A percentile compares a stretch with the other conserved stretches of the same genome.
Conservation (phyloP, 1,140 invertebrate species). For the Zaprionus vittiger region DNA sequence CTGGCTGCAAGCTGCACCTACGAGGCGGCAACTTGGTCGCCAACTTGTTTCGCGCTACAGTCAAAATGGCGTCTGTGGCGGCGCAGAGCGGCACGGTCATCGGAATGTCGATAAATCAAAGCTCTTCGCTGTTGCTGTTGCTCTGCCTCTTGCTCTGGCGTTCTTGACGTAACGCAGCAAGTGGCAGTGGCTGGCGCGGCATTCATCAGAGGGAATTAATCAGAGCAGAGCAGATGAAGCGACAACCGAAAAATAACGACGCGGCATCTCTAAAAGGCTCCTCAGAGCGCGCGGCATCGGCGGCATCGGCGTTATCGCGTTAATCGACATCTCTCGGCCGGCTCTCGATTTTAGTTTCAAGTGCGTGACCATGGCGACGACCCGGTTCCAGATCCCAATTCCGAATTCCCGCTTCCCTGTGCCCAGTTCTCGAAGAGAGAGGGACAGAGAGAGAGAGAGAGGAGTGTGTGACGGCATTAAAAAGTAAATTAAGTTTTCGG, state of each 20-base stretch:
- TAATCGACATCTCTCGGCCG: constrained; percentile 57
- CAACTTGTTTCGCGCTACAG: constrained; percentile 14
- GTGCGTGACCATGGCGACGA: constrained; percentile 40
- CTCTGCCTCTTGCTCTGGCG: constrained; percentile 1
- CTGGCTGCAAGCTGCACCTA: constrained; percentile 63
- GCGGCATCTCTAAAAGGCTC: constrained; percentile 70
- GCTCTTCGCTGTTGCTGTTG: constrained; percentile 28
- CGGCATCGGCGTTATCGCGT: constrained; percentile 58
- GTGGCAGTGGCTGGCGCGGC: constrained; percentile 54
- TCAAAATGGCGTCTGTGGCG: constrained; percentile 65
- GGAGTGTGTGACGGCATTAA: not conserved
- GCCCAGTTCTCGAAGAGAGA: not conserved
- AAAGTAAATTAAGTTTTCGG: constrained; percentile 12
- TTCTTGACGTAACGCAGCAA: constrained; percentile 44
- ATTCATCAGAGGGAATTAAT: constrained; percentile 79
- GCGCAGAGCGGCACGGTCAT: constrained; percentile 22
- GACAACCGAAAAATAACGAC: constrained; percentile 78
- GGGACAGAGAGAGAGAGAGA: not conserved
- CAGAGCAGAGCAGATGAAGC: constrained; percentile 69
- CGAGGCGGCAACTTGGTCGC: not conserved
- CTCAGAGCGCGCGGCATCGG: constrained; percentile 3
- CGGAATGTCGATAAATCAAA: constrained; percentile 74
- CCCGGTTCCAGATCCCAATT: constrained; percentile 14
- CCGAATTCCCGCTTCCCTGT: not conserved
- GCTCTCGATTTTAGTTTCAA: constrained; percentile 17